phyloP scores from a whole-genome alignment of 1,140 invertebrate species.

The Scaptomyza hsui region DNA sequence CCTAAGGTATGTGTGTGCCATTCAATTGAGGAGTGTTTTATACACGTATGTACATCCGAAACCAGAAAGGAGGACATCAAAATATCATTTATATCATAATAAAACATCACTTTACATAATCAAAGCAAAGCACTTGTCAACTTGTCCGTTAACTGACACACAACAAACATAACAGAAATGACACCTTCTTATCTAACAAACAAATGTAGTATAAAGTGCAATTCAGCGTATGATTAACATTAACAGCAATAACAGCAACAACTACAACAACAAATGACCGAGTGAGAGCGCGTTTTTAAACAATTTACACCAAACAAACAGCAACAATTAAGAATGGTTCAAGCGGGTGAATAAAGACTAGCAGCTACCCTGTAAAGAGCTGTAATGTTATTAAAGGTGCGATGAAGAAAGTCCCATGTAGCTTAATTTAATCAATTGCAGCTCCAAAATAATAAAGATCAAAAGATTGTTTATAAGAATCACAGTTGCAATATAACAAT shows the following conservation, averaged over 20 bases:
- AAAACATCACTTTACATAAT: slow-evolving; percentile 57
- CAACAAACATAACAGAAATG: slow-evolving; percentile 23
- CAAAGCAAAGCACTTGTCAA: slow-evolving; percentile 36
- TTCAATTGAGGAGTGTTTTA: slow-evolving; percentile 51
- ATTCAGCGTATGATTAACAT: slow-evolving; percentile 80
- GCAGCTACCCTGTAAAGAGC: slow-evolving; percentile 14
- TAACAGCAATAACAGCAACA: slow-evolving; percentile 36
- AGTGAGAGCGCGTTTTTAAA: slow-evolving; percentile 64
- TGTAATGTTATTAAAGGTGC: no score
- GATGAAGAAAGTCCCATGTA: no score
- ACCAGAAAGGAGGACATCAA: slow-evolving; percentile 38
- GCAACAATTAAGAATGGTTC: slow-evolving; percentile 30
- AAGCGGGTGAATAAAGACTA: background rate
- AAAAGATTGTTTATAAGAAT: no score
- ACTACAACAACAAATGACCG: slow-evolving; percentile 35
- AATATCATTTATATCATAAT: slow-evolving; percentile 1
- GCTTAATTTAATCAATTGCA: no score
- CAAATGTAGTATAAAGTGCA: slow-evolving; percentile 61
- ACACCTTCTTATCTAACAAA: slow-evolving; percentile 64
- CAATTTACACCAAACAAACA: slow-evolving; percentile 64
- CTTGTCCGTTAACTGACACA: slow-evolving; percentile 18
- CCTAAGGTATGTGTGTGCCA: slow-evolving; percentile 49
- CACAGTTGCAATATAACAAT: no score
- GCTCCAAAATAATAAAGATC: no score
- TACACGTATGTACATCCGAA: slow-evolving; percentile 9